phyloP scores from a whole-genome alignment of 1,140 invertebrate species.

The Drosophila carrolli region DNA sequence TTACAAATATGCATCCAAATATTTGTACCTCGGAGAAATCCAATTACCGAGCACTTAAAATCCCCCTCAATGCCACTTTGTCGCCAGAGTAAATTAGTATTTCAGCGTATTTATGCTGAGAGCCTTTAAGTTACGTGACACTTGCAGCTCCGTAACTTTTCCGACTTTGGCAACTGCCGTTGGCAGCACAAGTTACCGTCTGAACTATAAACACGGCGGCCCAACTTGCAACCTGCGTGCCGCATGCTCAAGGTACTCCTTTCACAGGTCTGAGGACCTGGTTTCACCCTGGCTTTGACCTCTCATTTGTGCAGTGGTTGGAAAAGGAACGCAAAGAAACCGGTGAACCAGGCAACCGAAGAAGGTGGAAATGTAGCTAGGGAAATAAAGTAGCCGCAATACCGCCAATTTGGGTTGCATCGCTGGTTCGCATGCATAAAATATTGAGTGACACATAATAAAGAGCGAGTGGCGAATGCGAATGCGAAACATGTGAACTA shows the following conservation, averaged over 20 bases:
- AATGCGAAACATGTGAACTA: constrained; percentile 23
- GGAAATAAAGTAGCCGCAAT: constrained; percentile 22
- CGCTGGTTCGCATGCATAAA: constrained; percentile 39
- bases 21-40: constrained; percentile 3
- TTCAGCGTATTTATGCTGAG: constrained; percentile 15
- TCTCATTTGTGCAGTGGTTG: constrained; percentile 15
- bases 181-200: constrained; percentile 32
- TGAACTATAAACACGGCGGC: constrained; percentile 21
- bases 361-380: not conserved
- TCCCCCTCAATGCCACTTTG: constrained; percentile 1
- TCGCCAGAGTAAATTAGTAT: constrained; percentile 22
- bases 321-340: constrained; percentile 19
- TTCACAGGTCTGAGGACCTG: constrained; percentile 1
- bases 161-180: constrained; percentile 32
- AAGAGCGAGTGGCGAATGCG: constrained; percentile 16
- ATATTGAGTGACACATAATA: constrained; percentile 41
- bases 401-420: constrained; percentile 47
- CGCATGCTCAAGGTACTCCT: constrained; percentile 9
- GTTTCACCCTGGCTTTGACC: constrained; percentile 13
- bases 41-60: constrained; percentile 30
- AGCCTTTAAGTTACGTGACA: constrained; percentile 40
- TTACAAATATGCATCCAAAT: not conserved
- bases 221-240: constrained; percentile 34
- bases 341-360: constrained; percentile 7
- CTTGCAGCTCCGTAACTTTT: constrained; percentile 17